A percentile compares a stretch with the other conserved stretches of the same genome.
Evolutionary conservation across 2,113 vertebrate genomes (phyloP).

Genomic region (Chloebia gouldiae): DNA sequence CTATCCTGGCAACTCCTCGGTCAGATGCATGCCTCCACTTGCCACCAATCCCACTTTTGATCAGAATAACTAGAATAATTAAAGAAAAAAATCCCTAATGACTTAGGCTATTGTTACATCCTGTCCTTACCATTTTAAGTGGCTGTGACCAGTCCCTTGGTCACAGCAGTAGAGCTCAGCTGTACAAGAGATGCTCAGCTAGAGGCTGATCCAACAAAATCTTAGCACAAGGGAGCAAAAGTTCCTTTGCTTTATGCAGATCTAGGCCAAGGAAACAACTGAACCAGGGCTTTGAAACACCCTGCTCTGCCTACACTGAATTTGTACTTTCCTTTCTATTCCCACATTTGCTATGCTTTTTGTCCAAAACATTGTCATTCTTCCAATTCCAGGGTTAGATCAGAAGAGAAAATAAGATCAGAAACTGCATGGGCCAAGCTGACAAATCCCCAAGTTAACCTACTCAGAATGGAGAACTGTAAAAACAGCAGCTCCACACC

Average conservation of each 20-base stretch:
- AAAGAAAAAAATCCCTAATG: not conserved
- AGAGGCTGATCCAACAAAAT: not conserved
- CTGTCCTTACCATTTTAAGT: not conserved
- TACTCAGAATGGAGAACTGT: not conserved
- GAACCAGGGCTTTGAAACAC: not conserved
- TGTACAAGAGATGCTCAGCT: not conserved
- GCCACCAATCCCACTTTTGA: not conserved
- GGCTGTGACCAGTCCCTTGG: rapidly evolving
- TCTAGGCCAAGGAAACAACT: not conserved
- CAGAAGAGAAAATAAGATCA: not conserved
- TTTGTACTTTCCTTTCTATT: not conserved
- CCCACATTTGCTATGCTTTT: not conserved
- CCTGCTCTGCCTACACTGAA: not conserved
- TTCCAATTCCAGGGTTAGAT: not conserved
- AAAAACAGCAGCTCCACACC: not conserved
- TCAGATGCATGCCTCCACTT: not conserved
- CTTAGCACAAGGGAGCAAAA: not conserved
- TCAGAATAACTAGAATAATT: not conserved
- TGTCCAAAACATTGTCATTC: not conserved
- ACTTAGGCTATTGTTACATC: not conserved
- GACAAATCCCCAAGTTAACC: not conserved
- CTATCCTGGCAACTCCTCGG: not conserved
- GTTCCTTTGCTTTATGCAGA: not conserved
- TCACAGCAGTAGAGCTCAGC: not conserved
- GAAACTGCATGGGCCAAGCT: not conserved